A percentile compares a stretch with the other conserved stretches of the same genome.
Evolutionary conservation across 2,797 vertebrate species (phyloP).

Genomic region (Pipistrellus pygmaeus): DNA sequence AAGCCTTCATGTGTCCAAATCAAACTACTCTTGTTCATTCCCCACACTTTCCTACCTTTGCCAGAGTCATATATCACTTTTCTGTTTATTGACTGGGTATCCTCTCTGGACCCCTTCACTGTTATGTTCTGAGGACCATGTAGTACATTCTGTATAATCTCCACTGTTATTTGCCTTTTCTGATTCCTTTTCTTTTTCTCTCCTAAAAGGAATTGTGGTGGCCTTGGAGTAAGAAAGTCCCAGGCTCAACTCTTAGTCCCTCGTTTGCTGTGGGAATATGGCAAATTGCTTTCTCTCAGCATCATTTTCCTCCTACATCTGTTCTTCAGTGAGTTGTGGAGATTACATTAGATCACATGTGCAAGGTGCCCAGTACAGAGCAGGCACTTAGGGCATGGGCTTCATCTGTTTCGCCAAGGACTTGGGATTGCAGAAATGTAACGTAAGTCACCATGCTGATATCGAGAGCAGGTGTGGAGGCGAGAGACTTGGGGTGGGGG

Average conservation of each 20-base stretch:
- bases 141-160: not conserved
- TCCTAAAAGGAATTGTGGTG: not conserved
- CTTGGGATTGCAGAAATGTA: not conserved
- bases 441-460: not conserved
- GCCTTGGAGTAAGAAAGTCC: not conserved
- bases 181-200: not conserved
- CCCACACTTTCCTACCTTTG: not conserved
- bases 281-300: not conserved
- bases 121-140: accelerated
- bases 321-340: not conserved
- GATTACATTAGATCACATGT: not conserved
- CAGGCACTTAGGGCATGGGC: not conserved
- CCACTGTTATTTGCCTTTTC: not conserved
- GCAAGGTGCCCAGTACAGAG: not conserved
- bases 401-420: not conserved
- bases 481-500: not conserved
- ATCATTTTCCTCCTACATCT: not conserved
- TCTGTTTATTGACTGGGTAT: not conserved
- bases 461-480: not conserved
- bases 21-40: not conserved
- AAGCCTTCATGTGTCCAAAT: not conserved
- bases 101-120: not conserved
- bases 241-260: not conserved
- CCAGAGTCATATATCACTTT: not conserved
- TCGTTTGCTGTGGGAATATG: not conserved